Conservation (phyloP, 2,888 invertebrate genomes). For the Criorhina ranunculi region DNA sequence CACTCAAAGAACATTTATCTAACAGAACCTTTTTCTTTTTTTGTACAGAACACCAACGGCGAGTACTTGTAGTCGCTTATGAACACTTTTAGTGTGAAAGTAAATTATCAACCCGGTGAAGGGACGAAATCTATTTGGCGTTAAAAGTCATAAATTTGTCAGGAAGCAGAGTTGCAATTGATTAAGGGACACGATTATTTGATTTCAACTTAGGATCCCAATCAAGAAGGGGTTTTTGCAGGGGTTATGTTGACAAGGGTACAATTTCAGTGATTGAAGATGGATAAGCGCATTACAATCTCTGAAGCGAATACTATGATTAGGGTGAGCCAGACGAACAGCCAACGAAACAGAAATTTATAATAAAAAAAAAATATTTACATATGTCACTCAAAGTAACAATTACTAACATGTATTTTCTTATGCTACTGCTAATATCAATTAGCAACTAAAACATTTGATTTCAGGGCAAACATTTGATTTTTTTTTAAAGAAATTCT, state of each 20-base stretch:
- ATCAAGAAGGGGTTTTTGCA: not conserved
- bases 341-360: not conserved
- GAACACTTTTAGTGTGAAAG: conserved; percentile 6
- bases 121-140: not conserved
- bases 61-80: not conserved
- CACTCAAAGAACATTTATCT: not conserved
- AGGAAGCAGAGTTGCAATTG: not conserved
- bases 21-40: not conserved
- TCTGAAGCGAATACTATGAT: not conserved
- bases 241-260: conserved; percentile 4
- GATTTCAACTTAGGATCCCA: conserved; percentile 13
- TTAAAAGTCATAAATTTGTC: conserved; percentile 20
- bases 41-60: not conserved
- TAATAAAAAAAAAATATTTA: too few species aligned
- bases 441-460: too few species aligned
- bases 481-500: too few species aligned
- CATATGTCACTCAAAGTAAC: too few species aligned
- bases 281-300: not conserved
- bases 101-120: conserved; percentile 1
- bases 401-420: too few species aligned
- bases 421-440: too few species aligned
- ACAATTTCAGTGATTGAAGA: not conserved
- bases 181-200: conserved; percentile 1
- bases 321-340: not conserved
- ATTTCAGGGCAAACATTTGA: too few species aligned